Base-by-base conservation (phyloP, 1,140 invertebrate species). In the Nylanderia fulva region DNA sequence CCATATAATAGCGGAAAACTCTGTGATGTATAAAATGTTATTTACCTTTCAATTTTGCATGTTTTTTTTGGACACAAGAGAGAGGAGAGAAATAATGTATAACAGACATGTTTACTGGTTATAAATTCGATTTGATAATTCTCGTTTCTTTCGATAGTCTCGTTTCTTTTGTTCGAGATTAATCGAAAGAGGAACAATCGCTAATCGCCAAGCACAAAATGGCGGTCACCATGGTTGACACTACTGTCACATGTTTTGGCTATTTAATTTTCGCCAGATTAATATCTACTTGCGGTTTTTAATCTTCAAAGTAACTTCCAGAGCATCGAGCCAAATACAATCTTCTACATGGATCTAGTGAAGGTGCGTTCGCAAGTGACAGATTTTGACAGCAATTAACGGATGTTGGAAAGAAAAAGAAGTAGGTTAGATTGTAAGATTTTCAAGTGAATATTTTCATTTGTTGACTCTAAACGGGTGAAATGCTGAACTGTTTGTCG, bases 391-490 rank as follows among this genome's bases (percentile, higher is more conserved):
- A 48, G 15, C 15, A 6, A 27, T 13, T 9, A 52, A 39, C 52
- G 21, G 4, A 11, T 36, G 8, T 0, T 36, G 8, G 48, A 15
- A n/a, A 42, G 56, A 5, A 18, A 24, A 76, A 5, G n/a, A 60
- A 58, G 9, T 75, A 76, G 72, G 72, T 76, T 76, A 76, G 56
- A 9, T 39, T 36, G 7, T 33, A 5, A 39, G 4, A 18, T 11
- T 64, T 9, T 6, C 15, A 9, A 63, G 29, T 33, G 33, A 64
- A 33, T 64, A 33, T 64, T 64, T 56, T 0, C 7, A 63, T 63
- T n/a, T 9, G n/a, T n/a, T 9, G 24, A 8, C 15, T 0, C 18
- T 63, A 21, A 27, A 5, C 36, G 29, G 42, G 9, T 63, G 56
- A 61, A 15, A 71, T 82, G 64, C n/a, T 58, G 18, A 4, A 39